Conservation (phyloP, 2,888 invertebrate genomes). For the Oligia fasciuncula region DNA sequence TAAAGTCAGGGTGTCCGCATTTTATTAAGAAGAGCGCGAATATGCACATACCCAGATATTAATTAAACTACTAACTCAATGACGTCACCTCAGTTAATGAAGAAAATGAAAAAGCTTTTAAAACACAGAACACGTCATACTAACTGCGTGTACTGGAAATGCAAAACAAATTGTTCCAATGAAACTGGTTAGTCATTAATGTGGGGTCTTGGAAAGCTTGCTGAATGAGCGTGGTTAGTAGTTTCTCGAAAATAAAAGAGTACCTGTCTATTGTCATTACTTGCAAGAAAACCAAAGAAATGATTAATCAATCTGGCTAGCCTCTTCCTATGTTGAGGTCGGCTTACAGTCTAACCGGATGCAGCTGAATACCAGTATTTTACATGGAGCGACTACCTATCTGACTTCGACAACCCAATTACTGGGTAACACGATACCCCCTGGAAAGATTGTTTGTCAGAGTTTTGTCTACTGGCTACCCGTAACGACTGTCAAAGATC, state of each 20-base stretch:
- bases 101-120: constrained; percentile 22
- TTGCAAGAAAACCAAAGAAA: not conserved
- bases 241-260: constrained; percentile 24
- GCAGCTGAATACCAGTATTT: not conserved
- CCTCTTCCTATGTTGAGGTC: not conserved
- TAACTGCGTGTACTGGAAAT: constrained; percentile 20
- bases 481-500: not conserved
- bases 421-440: not conserved
- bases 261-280: not conserved
- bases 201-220: constrained; percentile 16
- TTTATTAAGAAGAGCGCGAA: not conserved
- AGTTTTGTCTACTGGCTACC: not conserved
- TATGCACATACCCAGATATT: not conserved
- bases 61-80: not conserved
- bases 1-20: not conserved
- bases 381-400: no score
- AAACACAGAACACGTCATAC: constrained; percentile 38
- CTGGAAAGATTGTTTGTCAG: not conserved
- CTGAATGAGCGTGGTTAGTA: not conserved
- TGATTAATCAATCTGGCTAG: not conserved
- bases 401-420: not conserved
- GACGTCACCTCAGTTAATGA: constrained; percentile 40
- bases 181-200: constrained; percentile 41
- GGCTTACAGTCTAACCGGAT: not conserved
- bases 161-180: constrained; percentile 46